Conservation (phyloP, 2,797 vertebrate genomes). For the Huso huso region DNA sequence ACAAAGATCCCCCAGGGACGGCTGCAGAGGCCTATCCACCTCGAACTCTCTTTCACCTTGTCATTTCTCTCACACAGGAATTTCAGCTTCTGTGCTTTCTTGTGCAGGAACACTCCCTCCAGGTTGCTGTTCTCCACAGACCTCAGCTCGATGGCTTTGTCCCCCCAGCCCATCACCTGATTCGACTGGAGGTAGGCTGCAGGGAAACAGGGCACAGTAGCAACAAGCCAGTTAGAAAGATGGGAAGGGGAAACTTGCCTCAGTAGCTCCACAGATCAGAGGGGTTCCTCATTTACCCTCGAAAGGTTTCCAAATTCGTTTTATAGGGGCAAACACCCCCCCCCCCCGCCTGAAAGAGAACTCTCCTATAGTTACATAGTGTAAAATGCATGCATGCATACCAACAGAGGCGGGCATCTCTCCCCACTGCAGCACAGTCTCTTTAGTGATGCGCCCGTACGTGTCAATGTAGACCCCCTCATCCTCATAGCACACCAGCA, state of each 20-base stretch:
- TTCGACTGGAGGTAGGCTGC: conserved; percentile 87
- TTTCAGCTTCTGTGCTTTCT: conserved; percentile 89
- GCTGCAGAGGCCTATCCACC: too few species aligned
- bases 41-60: conserved; percentile 61
- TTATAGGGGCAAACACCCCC: background rate
- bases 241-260: background rate
- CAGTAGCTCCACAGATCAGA: too few species aligned
- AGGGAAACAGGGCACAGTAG: conserved; percentile 7
- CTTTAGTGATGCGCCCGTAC: conserved; percentile 87
- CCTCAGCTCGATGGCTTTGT: conserved; percentile 83
- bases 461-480: conserved; percentile 83
- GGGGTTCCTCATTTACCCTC: background rate
- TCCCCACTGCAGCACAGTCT: conserved; percentile 85
- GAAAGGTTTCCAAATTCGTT: background rate
- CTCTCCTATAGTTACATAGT: background rate
- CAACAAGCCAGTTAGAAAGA: background rate
- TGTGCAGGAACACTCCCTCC: conserved; percentile 90
- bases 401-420: conserved; percentile 87
- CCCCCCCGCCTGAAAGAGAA: background rate
- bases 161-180: conserved; percentile 90
- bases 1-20: background rate
- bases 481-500: conserved; percentile 86
- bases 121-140: conserved; percentile 74
- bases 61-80: conserved; percentile 90
- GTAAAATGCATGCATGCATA: conserved; percentile 39